Evolutionary conservation across 2,888 invertebrate genomes (phyloP).

Genomic region (Oxycera nigricornis): DNA sequence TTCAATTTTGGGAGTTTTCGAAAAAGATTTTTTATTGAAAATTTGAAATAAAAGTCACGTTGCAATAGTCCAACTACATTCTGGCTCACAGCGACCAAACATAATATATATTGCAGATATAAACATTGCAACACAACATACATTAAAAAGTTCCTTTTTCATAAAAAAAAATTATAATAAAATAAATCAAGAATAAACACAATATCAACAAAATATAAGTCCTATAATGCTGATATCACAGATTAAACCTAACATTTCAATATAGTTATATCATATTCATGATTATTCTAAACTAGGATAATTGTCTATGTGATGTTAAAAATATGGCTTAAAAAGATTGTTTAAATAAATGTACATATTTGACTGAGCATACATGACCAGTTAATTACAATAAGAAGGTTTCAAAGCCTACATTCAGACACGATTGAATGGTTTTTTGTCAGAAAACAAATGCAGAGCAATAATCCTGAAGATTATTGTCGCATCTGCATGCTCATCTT

Average conservation of each 20-base stretch:
- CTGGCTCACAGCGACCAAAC: too few relatives aligned
- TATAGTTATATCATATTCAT: neutral
- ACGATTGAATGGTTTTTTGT: too few relatives aligned
- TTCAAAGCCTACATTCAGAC: too few relatives aligned
- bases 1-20: neutral
- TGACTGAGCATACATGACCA: too few relatives aligned
- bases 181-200: constrained; percentile 34
- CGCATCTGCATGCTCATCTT: too few relatives aligned
- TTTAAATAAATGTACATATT: too few relatives aligned
- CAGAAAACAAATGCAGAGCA: too few relatives aligned
- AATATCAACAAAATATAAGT: constrained; percentile 42
- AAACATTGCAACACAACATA: constrained; percentile 22
- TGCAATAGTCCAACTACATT: too few relatives aligned
- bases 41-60: constrained; percentile 21
- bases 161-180: constrained; percentile 29
- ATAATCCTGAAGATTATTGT: too few relatives aligned
- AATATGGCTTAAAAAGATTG: too few relatives aligned
- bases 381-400: too few relatives aligned
- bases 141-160: constrained; percentile 7
- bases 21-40: neutral
- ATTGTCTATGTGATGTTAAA: neutral
- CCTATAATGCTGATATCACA: constrained; percentile 43
- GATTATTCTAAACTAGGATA: neutral
- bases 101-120: neutral
- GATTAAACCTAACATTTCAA: constrained; percentile 30